Evolutionary conservation across 2,888 invertebrate genomes (phyloP).

Genomic region (Eristalis tenax): DNA sequence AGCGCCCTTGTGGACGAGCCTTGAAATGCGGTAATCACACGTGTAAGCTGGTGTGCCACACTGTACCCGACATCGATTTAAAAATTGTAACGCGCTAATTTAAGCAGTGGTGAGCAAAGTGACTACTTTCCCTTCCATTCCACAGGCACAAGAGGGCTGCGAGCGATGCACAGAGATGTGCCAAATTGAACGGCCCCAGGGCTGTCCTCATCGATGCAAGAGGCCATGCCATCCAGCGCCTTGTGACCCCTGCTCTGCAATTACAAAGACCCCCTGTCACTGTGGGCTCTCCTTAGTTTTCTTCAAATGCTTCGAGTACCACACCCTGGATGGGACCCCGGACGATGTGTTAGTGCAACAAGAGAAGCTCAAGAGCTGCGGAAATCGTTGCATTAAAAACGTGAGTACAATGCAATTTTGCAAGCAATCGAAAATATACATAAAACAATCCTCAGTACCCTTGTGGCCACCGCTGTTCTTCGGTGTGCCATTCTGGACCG

Average conservation of each 20-base stretch:
- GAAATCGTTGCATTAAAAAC: slow-evolving; percentile 92
- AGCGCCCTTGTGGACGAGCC: slow-evolving; percentile 87
- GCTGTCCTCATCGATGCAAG: slow-evolving; percentile 89
- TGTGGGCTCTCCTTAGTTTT: slow-evolving; percentile 90
- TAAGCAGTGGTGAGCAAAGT: neutral
- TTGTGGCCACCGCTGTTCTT: slow-evolving; percentile 92
- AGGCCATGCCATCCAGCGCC: slow-evolving; percentile 87
- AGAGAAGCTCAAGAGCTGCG: slow-evolving; percentile 83
- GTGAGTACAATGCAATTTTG: slow-evolving; percentile 81
- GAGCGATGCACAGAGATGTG: slow-evolving; percentile 85
- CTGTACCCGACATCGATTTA: slow-evolving; percentile 82
- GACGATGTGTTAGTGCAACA: slow-evolving; percentile 78
- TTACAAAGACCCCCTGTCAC: slow-evolving; percentile 89
- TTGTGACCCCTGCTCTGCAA: slow-evolving; percentile 89
- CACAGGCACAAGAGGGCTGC: slow-evolving; percentile 82
- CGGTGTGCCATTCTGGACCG: slow-evolving; percentile 87
- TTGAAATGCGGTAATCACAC: slow-evolving; percentile 90
- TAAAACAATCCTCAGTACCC: slow-evolving; percentile 83
- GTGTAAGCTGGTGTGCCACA: slow-evolving; percentile 89
- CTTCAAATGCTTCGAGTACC: slow-evolving; percentile 87
- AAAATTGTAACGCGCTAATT: slow-evolving; percentile 78
- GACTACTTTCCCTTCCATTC: neutral
- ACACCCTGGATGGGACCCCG: slow-evolving; percentile 81
- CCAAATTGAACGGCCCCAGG: slow-evolving; percentile 85
- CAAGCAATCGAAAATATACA: neutral